Evolutionary conservation across 2,113 vertebrate genomes (phyloP).

Genomic region (Pteropus alecto): DNA sequence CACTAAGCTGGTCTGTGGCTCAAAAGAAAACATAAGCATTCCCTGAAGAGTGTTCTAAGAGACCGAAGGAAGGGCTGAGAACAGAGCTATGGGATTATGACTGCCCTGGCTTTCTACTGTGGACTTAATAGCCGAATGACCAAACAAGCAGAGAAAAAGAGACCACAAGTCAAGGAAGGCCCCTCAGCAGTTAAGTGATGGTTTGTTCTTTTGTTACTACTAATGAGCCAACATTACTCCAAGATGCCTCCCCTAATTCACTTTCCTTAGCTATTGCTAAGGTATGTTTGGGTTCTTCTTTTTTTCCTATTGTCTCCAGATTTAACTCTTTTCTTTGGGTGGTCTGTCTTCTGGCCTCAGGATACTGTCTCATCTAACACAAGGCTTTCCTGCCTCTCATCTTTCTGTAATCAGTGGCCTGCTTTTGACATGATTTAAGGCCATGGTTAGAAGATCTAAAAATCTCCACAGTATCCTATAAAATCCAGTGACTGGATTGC

Average conservation of each 20-base stretch:
- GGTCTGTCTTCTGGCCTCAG: not conserved
- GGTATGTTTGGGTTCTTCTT: not conserved
- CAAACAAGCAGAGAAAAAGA: not conserved
- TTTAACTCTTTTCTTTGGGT: not conserved
- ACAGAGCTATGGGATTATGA: not conserved
- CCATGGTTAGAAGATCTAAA: not conserved
- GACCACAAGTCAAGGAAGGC: not conserved
- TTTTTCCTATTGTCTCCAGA: not conserved
- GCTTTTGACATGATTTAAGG: not conserved
- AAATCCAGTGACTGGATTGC: not conserved
- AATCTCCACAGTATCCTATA: not conserved
- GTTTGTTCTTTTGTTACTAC: not conserved
- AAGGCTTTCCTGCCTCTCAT: not conserved
- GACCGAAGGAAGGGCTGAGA: not conserved
- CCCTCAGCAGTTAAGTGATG: not conserved
- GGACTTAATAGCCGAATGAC: not conserved
- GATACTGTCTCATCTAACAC: not conserved
- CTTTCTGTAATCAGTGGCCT: not conserved
- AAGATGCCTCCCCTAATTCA: not conserved
- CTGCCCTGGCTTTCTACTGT: not conserved
- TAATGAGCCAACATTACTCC: not conserved
- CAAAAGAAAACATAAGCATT: not conserved
- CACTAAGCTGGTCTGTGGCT: not conserved
- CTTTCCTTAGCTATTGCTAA: not conserved
- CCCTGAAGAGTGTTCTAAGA: slow-evolving; percentile 7